Conservation (phyloP, 2,797 vertebrate species). For the Botia kubotai region DNA sequence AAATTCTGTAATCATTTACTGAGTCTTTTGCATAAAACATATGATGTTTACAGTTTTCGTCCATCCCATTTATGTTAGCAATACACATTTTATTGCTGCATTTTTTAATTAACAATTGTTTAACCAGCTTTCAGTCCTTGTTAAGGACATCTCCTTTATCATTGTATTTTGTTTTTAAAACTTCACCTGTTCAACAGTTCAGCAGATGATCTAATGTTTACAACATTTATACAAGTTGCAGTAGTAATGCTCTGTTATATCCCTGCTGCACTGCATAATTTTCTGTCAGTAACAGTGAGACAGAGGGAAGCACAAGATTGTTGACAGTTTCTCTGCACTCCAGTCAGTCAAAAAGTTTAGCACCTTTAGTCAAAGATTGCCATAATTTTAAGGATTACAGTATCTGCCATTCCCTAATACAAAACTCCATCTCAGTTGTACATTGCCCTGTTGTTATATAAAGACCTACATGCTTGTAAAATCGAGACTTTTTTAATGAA, state of each 20-base stretch:
- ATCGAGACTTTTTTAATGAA: neutral
- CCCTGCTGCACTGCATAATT: conserved; percentile 7
- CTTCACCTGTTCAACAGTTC: neutral
- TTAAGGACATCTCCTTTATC: neutral
- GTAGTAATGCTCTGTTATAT: neutral
- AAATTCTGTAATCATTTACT: neutral
- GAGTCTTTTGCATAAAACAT: neutral
- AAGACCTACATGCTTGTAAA: neutral
- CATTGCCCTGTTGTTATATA: neutral
- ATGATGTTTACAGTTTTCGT: too few relatives aligned
- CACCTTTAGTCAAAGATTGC: conserved; percentile 5
- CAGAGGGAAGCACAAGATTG: neutral
- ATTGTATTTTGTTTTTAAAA: neutral
- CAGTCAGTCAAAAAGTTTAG: neutral
- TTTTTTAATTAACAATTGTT: too few relatives aligned
- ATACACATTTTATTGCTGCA: too few relatives aligned
- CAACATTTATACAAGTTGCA: neutral
- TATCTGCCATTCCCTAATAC: neutral
- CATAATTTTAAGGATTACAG: conserved; percentile 20
- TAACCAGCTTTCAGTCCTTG: too few relatives aligned
- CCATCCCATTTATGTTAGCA: too few relatives aligned
- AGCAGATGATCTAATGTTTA: neutral
- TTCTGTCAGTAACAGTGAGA: neutral
- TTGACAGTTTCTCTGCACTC: neutral
- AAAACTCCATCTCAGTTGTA: neutral